phyloP scores from a whole-genome alignment of 2,888 invertebrate species.

The Platerodrilus igneus region DNA sequence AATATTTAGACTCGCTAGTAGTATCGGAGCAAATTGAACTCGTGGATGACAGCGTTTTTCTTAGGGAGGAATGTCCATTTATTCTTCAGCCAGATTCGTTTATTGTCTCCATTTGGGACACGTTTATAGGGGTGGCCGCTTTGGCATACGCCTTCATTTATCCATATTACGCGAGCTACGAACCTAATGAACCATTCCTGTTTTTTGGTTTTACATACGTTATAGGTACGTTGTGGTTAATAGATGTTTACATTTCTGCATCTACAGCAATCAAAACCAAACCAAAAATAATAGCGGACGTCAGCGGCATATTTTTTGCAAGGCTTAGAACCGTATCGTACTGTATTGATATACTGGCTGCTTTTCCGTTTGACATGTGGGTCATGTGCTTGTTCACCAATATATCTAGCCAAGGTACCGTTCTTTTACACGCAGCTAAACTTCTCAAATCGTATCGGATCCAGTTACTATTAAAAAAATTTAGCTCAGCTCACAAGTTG shows the following conservation, averaged over 20 bases:
- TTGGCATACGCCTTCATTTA: slow-evolving; percentile 17
- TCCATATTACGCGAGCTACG: slow-evolving; percentile 24
- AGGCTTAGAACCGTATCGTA: slow-evolving; percentile 18
- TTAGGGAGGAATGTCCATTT: slow-evolving; percentile 27
- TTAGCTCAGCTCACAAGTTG: not conserved
- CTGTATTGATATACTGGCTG: slow-evolving; percentile 24
- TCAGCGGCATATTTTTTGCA: slow-evolving; percentile 17
- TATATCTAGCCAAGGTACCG: slow-evolving; percentile 6
- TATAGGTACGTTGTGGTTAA: slow-evolving; percentile 15
- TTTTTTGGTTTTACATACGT: not conserved
- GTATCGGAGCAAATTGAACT: slow-evolving; percentile 30
- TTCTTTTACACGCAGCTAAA: slow-evolving; percentile 22
- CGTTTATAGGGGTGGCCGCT: slow-evolving; percentile 12
- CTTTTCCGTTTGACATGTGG: slow-evolving; percentile 24
- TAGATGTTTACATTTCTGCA: slow-evolving; percentile 29
- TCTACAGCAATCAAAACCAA: slow-evolving; percentile 30
- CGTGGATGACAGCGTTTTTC: slow-evolving; percentile 30
- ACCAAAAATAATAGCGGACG: slow-evolving; percentile 17
- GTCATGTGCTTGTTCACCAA: slow-evolving; percentile 12
- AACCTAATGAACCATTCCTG: not conserved
- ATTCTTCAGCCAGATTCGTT: slow-evolving; percentile 32
- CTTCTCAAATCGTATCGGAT: slow-evolving; percentile 28
- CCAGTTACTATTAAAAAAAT: not conserved
- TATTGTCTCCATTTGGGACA: slow-evolving; percentile 28
- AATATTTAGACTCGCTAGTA: slow-evolving; percentile 28